Conservation (phyloP, 2,797 vertebrate genomes). For the Lycodopsis pacificus region DNA sequence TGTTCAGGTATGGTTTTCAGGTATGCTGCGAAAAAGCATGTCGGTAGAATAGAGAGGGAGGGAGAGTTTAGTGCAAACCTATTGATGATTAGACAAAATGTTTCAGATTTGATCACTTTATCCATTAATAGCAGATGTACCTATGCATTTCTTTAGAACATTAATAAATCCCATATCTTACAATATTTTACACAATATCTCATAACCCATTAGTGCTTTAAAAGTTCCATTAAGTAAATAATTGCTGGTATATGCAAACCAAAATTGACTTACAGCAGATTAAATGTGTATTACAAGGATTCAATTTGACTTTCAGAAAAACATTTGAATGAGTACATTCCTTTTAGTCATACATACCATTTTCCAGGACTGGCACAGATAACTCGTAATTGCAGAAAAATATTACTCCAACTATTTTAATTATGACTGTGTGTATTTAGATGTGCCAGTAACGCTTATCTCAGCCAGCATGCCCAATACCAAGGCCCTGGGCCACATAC, state of each 20-base stretch:
- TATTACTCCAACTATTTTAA: neutral
- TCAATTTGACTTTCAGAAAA: neutral
- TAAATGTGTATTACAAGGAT: neutral
- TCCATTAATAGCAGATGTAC: neutral
- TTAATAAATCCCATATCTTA: neutral
- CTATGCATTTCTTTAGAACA: neutral
- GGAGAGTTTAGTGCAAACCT: neutral
- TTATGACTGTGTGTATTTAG: neutral
- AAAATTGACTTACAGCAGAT: neutral
- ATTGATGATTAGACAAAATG: conserved; percentile 10
- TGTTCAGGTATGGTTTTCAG: conserved; percentile 50
- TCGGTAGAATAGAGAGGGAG: neutral
- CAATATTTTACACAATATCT: neutral
- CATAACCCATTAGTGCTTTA: neutral
- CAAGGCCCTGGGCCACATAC: neutral
- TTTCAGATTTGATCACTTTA: neutral
- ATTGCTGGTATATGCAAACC: neutral
- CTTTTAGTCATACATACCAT: neutral
- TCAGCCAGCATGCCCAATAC: neutral
- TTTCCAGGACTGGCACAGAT: neutral
- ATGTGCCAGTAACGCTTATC: neutral
- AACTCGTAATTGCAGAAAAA: neutral
- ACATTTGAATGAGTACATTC: neutral
- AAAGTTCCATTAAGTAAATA: neutral
- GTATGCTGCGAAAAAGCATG: conserved; percentile 40